phyloP scores from a whole-genome alignment of 2,113 vertebrate genomes.

The Salvelinus alpinus region DNA sequence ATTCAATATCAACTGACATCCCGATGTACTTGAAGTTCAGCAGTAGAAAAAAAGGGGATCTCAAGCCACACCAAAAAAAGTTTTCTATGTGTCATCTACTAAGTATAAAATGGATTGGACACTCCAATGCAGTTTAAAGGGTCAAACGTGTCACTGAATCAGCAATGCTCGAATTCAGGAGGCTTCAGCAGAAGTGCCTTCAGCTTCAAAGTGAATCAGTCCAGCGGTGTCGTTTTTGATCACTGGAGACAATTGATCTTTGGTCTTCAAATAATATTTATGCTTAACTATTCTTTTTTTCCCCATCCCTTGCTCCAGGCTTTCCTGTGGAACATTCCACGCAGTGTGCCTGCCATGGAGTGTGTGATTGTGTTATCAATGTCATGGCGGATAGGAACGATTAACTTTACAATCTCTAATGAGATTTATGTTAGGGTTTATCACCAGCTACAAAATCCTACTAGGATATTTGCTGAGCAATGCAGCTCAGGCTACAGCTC shows the following conservation, averaged over 20 bases:
- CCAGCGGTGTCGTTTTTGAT: conserved; percentile 62
- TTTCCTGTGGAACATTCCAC: conserved; percentile 49
- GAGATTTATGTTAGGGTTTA: neutral
- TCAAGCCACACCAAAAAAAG: neutral
- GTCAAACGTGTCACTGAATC: conserved; percentile 62
- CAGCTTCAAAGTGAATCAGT: conserved; percentile 63
- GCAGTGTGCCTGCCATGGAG: conserved; percentile 32
- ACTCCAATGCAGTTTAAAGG: conserved; percentile 36
- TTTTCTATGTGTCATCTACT: conserved; percentile 1
- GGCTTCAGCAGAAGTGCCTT: conserved; percentile 42
- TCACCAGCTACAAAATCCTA: neutral
- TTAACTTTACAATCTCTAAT: neutral
- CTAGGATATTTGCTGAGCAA: neutral
- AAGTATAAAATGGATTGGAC: conserved; percentile 43
- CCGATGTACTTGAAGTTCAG: neutral
- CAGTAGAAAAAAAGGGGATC: neutral
- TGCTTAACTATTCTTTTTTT: conserved; percentile 15
- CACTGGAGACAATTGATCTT: conserved; percentile 68
- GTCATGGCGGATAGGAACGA: conserved; percentile 4
- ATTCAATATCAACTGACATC: neutral
- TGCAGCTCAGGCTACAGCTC: neutral
- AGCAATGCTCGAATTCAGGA: conserved; percentile 58
- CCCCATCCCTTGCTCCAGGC: conserved; percentile 41
- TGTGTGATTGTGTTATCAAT: conserved; percentile 61
- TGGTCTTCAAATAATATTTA: conserved; percentile 63